Conservation (phyloP, 1,140 invertebrate genomes). For the Drosophila kikkawai region DNA sequence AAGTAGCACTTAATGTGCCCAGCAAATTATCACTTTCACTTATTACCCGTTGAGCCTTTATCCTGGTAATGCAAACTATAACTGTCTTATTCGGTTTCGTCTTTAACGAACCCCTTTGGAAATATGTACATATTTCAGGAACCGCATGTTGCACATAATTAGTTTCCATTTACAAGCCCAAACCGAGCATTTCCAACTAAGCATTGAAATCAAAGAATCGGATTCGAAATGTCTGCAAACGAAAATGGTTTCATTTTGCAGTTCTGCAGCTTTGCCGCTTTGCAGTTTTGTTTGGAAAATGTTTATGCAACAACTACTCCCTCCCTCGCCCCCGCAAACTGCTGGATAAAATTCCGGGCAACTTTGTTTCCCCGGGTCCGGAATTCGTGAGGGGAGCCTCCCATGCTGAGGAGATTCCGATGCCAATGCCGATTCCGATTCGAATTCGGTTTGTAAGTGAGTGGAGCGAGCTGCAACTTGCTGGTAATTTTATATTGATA, state of each 20-base stretch:
- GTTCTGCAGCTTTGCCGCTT: conserved; percentile 14
- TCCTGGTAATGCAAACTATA: conserved; percentile 2
- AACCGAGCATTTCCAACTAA: conserved; percentile 25
- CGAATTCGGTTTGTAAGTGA: conserved; percentile 53
- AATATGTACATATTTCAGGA: conserved; percentile 8
- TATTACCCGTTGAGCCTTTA: neutral
- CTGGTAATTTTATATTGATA: conserved; percentile 81
- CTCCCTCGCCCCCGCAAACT: neutral
- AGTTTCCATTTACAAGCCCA: conserved; percentile 39
- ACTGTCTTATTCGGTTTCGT: neutral
- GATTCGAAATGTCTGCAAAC: conserved; percentile 29
- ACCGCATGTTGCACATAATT: conserved; percentile 43
- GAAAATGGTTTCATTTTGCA: conserved; percentile 42
- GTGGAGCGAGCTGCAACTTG: conserved; percentile 44
- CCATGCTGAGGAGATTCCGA: conserved; percentile 54
- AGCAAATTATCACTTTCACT: neutral
- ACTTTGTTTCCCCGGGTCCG: conserved; percentile 30
- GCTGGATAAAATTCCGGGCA: conserved; percentile 29
- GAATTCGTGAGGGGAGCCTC: conserved; percentile 18
- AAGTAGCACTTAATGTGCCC: neutral
- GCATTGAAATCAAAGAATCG: conserved; percentile 27
- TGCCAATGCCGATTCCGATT: conserved; percentile 60
- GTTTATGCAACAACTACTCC: conserved; percentile 32
- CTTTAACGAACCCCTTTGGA: neutral
- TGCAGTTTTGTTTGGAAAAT: conserved; percentile 29